Base-by-base conservation (phyloP, 2,888 invertebrate species). In the Sinohyriopsis cumingii region DNA sequence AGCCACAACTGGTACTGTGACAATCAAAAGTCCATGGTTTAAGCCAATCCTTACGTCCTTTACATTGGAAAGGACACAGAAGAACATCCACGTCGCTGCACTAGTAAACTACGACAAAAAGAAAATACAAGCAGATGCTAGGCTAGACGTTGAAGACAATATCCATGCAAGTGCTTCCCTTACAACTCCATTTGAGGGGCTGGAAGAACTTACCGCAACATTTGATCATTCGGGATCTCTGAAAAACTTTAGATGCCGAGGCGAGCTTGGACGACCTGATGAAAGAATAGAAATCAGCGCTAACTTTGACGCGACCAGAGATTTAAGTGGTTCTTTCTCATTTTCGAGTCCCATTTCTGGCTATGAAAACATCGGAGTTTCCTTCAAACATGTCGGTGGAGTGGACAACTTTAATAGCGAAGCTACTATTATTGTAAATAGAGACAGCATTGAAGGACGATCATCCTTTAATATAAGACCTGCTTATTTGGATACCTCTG, bases 101-200 rank as follows among this genome's bases (percentile, higher is more conserved):
- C 66, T 69, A 54, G 3, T 77, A 5, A n/a, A 25, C 9, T 67
- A 70, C 55, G 62, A 62, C 15, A 59, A 63, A 18, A 68, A 75
- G 22, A 62, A 66, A n/a, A 59, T 63, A 60, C 60, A 64, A 25
- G 45, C 64, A 56, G 59, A 65, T 33, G 61, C 57, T 57, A 57
- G 53, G 15, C 53, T 66, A 1, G 68, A 64, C 6, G 7, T 67
- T 19, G 45, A 15, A 22, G 67, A 68, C 18, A 53, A 45, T 28
- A 71, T 60, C 22, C 70, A 71, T 15, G 75, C 79, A 9, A 69
- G 76, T 20, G 25, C 78, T 15, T 71, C 65, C 22, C 28, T 82
- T 7, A 68, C 67, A 7, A 79, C 82, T 55, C 82, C 82, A 33
- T 79, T 79, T 33, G 63, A 69, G 28, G 69, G 68, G 20, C 75